A percentile compares a stretch with the other conserved stretches of the same genome.
These are phyloP conservation scores for Andricus grossulariae DNA, from an alignment of 1,140 invertebrate genomes.

Conservation along the genomic window DNA sequence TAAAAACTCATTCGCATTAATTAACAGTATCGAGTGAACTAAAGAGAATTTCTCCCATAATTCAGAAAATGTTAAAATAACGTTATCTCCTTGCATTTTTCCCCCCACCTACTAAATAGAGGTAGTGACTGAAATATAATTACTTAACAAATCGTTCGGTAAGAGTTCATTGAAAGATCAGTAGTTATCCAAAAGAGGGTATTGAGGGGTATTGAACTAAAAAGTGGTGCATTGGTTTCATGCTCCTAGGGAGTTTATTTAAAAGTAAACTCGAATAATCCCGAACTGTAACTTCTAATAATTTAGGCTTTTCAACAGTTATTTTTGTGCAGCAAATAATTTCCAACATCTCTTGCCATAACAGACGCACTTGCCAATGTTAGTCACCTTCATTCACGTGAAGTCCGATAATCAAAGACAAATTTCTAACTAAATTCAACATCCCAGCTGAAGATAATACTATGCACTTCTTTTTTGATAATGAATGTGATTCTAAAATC, in stretches of 20 bases:
- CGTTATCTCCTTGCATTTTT: no score
- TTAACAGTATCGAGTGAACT: no score
- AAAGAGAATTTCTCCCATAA: no score
- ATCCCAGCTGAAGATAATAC: neutral
- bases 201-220: neutral
- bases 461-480: neutral
- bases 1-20: no score
- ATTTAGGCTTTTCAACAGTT: neutral
- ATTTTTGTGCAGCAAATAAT: neutral
- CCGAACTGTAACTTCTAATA: conserved; percentile 24
- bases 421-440: conserved; percentile 3
- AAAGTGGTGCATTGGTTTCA: conserved; percentile 35
- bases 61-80: no score
- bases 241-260: conserved; percentile 29
- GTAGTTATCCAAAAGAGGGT: no score
- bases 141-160: no score
- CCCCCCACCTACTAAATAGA: no score
- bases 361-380: neutral
- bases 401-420: neutral
- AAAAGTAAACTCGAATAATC: conserved; percentile 31
- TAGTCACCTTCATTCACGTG: neutral
- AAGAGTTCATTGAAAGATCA: no score
- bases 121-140: no score
- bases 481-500: neutral
- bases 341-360: neutral